Conservation (phyloP, 2,797 vertebrate species). For the Moxostoma hubbsi region DNA sequence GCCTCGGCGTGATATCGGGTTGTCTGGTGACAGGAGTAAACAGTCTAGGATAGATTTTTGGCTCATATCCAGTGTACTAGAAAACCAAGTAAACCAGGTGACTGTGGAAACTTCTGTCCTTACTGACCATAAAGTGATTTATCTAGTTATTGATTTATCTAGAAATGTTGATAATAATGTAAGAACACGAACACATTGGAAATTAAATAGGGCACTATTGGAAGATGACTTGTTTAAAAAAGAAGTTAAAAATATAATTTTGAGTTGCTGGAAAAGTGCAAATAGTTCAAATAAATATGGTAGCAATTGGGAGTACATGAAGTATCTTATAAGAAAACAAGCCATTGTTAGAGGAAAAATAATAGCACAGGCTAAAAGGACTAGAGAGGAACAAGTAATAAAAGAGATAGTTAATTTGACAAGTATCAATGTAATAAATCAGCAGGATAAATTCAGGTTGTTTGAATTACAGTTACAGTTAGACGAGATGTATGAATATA, state of each 20-base stretch:
- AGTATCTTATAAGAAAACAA: not conserved
- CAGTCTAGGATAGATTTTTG: not conserved
- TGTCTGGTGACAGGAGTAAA: not conserved
- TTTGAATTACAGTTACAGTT: not conserved
- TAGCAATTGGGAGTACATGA: not conserved
- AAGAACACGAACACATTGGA: not conserved
- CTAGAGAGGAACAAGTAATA: not conserved
- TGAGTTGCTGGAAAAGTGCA: not conserved
- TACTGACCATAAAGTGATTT: not conserved
- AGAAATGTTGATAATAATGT: not conserved
- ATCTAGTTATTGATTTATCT: not conserved
- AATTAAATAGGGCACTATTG: not conserved
- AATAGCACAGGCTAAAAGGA: not conserved
- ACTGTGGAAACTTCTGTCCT: not conserved
- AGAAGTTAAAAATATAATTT: not conserved
- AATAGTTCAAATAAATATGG: not conserved
- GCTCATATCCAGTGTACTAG: not conserved
- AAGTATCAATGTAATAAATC: conserved; percentile 1
- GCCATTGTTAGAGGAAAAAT: not conserved
- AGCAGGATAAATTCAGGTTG: not conserved
- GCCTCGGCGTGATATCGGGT: no score
- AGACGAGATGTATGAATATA: not conserved
- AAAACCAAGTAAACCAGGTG: not conserved
- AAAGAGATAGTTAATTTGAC: not conserved
- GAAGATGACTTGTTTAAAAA: not conserved